These are phyloP conservation scores for Emmelina monodactyla DNA, from an alignment of 2,888 invertebrate genomes.

Conservation along the genomic window DNA sequence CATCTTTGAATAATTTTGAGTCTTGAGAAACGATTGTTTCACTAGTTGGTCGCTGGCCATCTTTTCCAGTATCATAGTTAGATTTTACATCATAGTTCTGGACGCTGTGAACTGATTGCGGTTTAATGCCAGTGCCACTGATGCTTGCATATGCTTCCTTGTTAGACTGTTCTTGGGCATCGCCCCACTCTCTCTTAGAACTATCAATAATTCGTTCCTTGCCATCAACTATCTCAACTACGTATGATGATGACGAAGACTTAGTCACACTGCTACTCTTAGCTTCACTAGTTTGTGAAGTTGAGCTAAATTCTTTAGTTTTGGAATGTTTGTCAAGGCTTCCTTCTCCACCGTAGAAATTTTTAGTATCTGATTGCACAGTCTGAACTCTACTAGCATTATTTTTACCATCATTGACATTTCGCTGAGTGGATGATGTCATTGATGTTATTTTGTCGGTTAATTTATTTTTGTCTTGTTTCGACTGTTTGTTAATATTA, in stretches of 20 bases:
- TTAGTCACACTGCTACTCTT: conserved; percentile 64
- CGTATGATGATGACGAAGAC: conserved; percentile 70
- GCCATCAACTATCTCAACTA: conserved; percentile 71
- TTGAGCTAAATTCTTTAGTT: conserved; percentile 42
- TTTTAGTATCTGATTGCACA: conserved; percentile 35
- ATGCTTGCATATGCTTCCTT: conserved; percentile 62
- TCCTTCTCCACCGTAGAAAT: conserved; percentile 48
- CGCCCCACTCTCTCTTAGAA: conserved; percentile 67
- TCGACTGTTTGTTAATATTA: conserved; percentile 31
- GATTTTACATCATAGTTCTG: conserved; percentile 62
- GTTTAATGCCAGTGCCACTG: conserved; percentile 65
- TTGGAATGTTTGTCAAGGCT: conserved; percentile 37
- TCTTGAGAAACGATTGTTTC: conserved; percentile 43
- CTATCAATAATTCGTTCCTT: conserved; percentile 69
- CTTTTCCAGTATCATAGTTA: conserved; percentile 64
- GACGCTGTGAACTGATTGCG: conserved; percentile 61
- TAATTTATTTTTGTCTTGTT: conserved; percentile 20
- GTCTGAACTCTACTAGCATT: conserved; percentile 24
- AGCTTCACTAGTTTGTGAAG: conserved; percentile 54
- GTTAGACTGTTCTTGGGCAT: conserved; percentile 45
- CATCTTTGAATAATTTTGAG: conserved; percentile 49
- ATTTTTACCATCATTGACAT: neutral
- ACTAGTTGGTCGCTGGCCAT: conserved; percentile 50
- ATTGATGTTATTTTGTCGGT: conserved; percentile 21
- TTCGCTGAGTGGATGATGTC: conserved; percentile 17